Evolutionary conservation across 2,888 invertebrate species (phyloP).

Genomic region (Dilophus febrilis): DNA sequence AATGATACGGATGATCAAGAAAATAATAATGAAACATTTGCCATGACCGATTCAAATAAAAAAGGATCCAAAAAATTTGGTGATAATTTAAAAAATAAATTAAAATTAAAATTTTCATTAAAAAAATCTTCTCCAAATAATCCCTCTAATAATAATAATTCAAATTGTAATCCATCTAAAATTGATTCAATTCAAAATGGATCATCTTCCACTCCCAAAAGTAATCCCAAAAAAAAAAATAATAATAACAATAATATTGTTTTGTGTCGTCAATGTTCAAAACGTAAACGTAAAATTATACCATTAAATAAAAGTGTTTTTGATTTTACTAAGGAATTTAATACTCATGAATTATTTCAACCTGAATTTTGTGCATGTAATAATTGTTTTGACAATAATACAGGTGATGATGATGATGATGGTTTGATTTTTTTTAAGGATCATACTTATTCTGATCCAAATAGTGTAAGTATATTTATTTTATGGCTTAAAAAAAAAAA

Average conservation of each 20-base stretch:
- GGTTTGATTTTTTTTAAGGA: slow-evolving; percentile 20
- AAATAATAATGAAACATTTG: not conserved
- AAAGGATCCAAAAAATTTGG: slow-evolving; percentile 1
- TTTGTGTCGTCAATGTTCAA: slow-evolving; percentile 26
- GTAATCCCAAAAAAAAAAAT: no score
- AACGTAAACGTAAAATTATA: slow-evolving; percentile 22
- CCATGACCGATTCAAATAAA: not conserved
- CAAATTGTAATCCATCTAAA: no score
- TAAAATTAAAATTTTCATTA: slow-evolving; percentile 1
- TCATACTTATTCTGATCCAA: slow-evolving; percentile 26
- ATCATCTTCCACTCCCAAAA: no score
- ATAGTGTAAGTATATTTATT: slow-evolving; percentile 19
- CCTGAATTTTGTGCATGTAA: slow-evolving; percentile 22
- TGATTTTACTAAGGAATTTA: slow-evolving; percentile 25
- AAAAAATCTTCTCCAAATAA: not conserved
- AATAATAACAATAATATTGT: no score
- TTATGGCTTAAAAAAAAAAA: no score
- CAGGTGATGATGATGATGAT: slow-evolving; percentile 10
- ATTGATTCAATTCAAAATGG: no score
- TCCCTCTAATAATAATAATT: no score
- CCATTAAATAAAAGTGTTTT: slow-evolving; percentile 26
- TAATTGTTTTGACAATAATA: no score
- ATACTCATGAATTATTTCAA: slow-evolving; percentile 12
- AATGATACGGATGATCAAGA: not conserved
- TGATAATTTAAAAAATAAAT: slow-evolving; percentile 5